Conservation (phyloP, 2,113 vertebrate species). For the Platichthys stellatus region DNA sequence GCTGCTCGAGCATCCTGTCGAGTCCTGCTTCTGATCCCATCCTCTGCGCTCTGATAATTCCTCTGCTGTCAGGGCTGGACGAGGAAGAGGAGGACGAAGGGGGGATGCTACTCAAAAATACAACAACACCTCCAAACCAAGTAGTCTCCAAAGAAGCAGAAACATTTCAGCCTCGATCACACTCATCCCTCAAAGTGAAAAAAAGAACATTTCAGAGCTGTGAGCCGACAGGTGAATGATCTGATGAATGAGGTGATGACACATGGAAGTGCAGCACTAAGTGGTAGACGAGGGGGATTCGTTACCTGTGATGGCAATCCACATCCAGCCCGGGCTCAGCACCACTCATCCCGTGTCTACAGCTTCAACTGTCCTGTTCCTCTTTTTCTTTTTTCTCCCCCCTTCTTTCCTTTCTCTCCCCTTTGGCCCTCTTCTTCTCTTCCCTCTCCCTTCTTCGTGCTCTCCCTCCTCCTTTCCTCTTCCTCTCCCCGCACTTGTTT, state of each 20-base stretch:
- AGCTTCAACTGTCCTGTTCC: conserved; percentile 55
- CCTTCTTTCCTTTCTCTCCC: conserved; percentile 30
- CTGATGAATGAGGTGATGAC: conserved; percentile 11
- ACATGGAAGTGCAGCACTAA: conserved; percentile 11
- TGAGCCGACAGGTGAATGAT: not conserved
- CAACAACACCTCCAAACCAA: conserved; percentile 22
- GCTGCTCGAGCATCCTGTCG: conserved; percentile 28
- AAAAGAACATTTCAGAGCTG: not conserved
- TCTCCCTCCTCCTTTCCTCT: conserved; percentile 37
- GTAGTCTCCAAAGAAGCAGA: conserved; percentile 13
- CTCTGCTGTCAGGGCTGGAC: not conserved
- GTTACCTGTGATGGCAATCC: conserved; percentile 75
- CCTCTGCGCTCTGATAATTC: conserved; percentile 23
- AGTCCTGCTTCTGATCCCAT: conserved; percentile 35
- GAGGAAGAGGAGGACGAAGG: not conserved
- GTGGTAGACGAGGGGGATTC: conserved; percentile 17
- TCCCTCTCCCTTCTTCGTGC: conserved; percentile 38
- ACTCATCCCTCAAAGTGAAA: conserved; percentile 10
- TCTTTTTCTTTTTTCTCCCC: conserved; percentile 10
- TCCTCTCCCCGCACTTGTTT: conserved; percentile 79
- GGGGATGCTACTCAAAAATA: not conserved
- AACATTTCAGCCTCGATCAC: not conserved
- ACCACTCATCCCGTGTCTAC: conserved; percentile 71
- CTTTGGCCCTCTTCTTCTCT: conserved; percentile 38
- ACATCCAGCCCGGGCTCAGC: conserved; percentile 72